Conservation (phyloP, 2,888 invertebrate species). For the Apamea anceps region DNA sequence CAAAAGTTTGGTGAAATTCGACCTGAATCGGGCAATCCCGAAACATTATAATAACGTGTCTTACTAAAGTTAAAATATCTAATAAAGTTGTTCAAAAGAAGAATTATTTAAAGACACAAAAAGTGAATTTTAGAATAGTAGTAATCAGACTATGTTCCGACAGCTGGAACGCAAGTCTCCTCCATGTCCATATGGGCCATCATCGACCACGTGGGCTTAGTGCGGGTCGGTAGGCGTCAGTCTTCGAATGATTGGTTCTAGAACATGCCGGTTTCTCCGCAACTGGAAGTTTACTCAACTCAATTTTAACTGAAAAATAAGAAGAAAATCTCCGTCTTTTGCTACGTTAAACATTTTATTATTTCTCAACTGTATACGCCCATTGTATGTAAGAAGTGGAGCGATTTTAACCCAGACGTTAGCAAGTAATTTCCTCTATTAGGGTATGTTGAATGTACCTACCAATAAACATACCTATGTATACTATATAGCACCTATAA, state of each 20-base stretch:
- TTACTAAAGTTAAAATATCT: not conserved
- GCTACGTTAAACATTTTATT: conserved; percentile 3
- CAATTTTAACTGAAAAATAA: not conserved
- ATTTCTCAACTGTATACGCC: not conserved
- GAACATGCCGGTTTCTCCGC: not conserved
- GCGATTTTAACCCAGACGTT: conserved; percentile 42
- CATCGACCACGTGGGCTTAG: too few relatives aligned
- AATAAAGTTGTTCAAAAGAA: not conserved
- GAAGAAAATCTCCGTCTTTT: not conserved
- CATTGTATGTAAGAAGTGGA: conserved; percentile 28
- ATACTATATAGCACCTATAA: conserved; percentile 1
- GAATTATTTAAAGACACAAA: too few relatives aligned
- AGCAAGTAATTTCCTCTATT: conserved; percentile 36
- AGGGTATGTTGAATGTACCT: conserved; percentile 29
- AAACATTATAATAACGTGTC: not conserved
- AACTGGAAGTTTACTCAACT: not conserved
- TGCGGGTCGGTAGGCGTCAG: not conserved
- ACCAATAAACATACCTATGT: too few relatives aligned
- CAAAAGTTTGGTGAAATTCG: too few relatives aligned
- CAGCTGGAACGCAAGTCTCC: not conserved
- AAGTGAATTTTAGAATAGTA: too few relatives aligned
- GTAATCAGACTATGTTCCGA: not conserved
- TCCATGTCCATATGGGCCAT: not conserved
- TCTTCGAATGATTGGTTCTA: not conserved
- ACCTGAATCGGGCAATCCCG: too few relatives aligned